These are phyloP conservation scores for Takifugu rubripes DNA, from an alignment of 2,797 vertebrate genomes.

Conservation along the genomic window DNA sequence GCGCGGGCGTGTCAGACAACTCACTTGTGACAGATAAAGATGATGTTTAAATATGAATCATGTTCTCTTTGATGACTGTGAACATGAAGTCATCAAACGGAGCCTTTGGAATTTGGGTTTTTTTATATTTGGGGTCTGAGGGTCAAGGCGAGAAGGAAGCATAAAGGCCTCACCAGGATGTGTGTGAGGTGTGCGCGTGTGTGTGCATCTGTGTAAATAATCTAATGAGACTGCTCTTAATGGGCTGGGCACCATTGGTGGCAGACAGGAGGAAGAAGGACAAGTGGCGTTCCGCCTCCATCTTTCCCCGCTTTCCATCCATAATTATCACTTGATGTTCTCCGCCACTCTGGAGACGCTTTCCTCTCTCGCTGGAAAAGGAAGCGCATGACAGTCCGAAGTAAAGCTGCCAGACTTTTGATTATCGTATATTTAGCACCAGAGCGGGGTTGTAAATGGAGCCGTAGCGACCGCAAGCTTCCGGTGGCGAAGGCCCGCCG, in stretches of 20 bases:
- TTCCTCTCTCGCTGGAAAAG: constrained; percentile 44
- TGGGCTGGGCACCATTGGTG: constrained; percentile 70
- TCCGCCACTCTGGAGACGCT: constrained; percentile 55
- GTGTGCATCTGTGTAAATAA: constrained; percentile 11
- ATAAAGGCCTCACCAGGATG: constrained; percentile 22
- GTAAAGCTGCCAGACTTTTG: constrained; percentile 73
- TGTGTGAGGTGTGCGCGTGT: constrained; percentile 6
- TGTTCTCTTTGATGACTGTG: constrained; percentile 41
- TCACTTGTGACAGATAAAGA: constrained; percentile 55
- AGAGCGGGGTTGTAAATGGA: constrained; percentile 61
- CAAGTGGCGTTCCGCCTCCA: constrained; percentile 56
- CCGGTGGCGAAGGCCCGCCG: constrained; percentile 49
- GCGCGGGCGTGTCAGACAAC: constrained; percentile 18
- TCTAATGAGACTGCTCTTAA: constrained; percentile 43
- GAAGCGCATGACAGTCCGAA: constrained; percentile 66
- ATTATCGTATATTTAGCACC: constrained; percentile 74
- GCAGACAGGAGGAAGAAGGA: constrained; percentile 51
- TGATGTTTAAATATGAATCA: constrained; percentile 51
- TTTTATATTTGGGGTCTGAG: too few species aligned
- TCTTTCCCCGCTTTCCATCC: constrained; percentile 52
- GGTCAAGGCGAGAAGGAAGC: too few species aligned
- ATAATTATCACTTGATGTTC: constrained; percentile 74
- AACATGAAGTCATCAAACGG: not conserved
- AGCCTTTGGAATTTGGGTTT: not conserved
- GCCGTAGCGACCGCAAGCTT: constrained; percentile 66